Conservation (phyloP, 1,140 invertebrate genomes). For the Theocolax elegans region DNA sequence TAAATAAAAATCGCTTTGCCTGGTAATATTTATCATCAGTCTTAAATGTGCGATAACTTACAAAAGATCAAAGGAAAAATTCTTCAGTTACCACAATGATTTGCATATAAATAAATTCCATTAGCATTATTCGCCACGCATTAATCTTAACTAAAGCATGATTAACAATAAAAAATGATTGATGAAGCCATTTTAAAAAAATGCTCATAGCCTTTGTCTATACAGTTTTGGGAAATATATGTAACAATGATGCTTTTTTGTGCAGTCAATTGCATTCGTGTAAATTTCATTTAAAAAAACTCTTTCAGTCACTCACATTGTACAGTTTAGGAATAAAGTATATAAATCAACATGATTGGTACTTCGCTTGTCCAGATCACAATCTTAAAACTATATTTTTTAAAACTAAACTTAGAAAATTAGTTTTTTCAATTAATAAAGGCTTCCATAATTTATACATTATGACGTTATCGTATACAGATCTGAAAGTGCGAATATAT, state of each 20-base stretch:
- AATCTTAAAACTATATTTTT: no score
- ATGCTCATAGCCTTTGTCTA: not conserved
- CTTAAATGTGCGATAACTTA: no score
- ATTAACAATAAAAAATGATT: not conserved
- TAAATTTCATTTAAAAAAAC: slow-evolving; percentile 13
- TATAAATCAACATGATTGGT: no score
- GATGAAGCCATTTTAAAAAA: not conserved
- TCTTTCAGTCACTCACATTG: not conserved
- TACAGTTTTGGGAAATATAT: not conserved
- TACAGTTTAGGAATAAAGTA: not conserved
- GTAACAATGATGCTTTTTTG: slow-evolving; percentile 12
- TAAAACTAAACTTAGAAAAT: no score
- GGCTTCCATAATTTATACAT: no score
- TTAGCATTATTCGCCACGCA: no score
- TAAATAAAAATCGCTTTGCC: slow-evolving; percentile 29
- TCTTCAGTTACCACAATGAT: not conserved
- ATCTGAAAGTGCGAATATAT: no score
- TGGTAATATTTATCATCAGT: slow-evolving; percentile 34
- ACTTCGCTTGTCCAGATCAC: no score
- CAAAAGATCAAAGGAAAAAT: not conserved
- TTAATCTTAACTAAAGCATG: not conserved
- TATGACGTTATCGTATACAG: no score
- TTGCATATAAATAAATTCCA: not conserved
- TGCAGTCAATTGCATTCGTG: not conserved
- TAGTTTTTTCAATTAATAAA: no score